A percentile compares a stretch with the other conserved stretches of the same genome.
Conservation (phyloP, 2,797 vertebrate genomes). For the Darevskia nairensis region DNA sequence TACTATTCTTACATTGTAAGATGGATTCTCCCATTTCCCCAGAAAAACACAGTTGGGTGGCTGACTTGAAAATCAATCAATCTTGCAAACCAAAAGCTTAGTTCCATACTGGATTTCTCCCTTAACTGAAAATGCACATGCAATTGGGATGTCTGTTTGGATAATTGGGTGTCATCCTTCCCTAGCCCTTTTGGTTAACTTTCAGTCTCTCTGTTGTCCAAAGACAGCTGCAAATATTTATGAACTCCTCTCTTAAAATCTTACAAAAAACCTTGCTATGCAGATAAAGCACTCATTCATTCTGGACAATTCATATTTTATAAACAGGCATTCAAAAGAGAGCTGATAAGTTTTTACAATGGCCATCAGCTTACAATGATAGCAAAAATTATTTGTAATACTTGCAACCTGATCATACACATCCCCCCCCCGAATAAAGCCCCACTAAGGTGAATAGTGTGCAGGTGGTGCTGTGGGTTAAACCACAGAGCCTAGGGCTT, state of each 20-base stretch:
- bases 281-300: not conserved
- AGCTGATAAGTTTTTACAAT: not conserved
- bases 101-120: not conserved
- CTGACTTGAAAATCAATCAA: not conserved
- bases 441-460: too few species aligned
- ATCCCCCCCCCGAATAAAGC: too few species aligned
- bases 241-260: not conserved
- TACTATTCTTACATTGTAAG: not conserved
- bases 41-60: not conserved
- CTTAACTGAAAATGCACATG: not conserved
- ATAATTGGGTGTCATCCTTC: not conserved
- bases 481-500: too few species aligned
- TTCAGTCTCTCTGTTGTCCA: not conserved
- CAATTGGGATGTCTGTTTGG: not conserved
- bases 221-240: slow-evolving; percentile 22
- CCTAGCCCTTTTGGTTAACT: not conserved
- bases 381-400: slow-evolving; percentile 26
- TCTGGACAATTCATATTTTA: slow-evolving; percentile 22
- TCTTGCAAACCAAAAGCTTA: not conserved
- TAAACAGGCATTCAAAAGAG: slow-evolving; percentile 31
- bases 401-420: not conserved
- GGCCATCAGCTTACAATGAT: slow-evolving; percentile 38
- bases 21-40: not conserved
- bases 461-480: too few species aligned
- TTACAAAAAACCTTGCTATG: slow-evolving; percentile 4